Percentiles rank a stretch among this genome's conserved stretches.
These are phyloP conservation scores for Leptinotarsa tumamoca DNA, from an alignment of 2,888 invertebrate genomes.

Conservation along the genomic window DNA sequence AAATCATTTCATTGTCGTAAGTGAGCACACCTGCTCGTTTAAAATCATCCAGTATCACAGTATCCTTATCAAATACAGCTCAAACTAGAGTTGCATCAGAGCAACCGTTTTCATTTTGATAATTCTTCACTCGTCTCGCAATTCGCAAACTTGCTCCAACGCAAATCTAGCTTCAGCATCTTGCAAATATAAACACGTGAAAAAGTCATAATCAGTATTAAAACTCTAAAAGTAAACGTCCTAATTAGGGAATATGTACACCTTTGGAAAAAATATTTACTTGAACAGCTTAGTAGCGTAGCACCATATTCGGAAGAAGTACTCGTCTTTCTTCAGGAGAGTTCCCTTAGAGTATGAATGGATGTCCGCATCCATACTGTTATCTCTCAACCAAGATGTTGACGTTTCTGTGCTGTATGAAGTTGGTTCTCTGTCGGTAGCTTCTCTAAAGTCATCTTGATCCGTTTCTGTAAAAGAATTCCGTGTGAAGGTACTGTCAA, in stretches of 20 bases:
- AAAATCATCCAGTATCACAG: slow-evolving; percentile 56
- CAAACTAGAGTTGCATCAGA: slow-evolving; percentile 43
- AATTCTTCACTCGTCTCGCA: slow-evolving; percentile 47
- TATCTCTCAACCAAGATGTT: slow-evolving; percentile 92
- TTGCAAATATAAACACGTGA: slow-evolving; percentile 36
- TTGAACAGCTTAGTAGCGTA: slow-evolving; percentile 87
- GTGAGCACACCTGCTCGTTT: slow-evolving; percentile 42
- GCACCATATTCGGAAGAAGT: slow-evolving; percentile 95
- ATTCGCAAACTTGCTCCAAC: slow-evolving; percentile 50
- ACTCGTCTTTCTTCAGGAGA: slow-evolving; percentile 87
- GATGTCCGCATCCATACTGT: slow-evolving; percentile 95
- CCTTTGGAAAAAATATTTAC: slow-evolving; percentile 63
- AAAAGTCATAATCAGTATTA: slow-evolving; percentile 46
- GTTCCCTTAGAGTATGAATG: slow-evolving; percentile 89
- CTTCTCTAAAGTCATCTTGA: slow-evolving; percentile 76
- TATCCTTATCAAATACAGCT: slow-evolving; percentile 49
- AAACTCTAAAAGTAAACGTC: slow-evolving; percentile 43
- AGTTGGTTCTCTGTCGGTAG: slow-evolving; percentile 78
- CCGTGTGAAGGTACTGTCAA: too few relatives aligned
- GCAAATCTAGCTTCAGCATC: slow-evolving; percentile 39
- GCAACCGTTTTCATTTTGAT: slow-evolving; percentile 26
- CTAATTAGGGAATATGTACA: slow-evolving; percentile 55
- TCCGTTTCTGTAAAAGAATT: slow-evolving; percentile 61
- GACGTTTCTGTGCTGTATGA: slow-evolving; percentile 94
- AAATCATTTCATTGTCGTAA: slow-evolving; percentile 43